phyloP scores from a whole-genome alignment of 2,797 vertebrate genomes.

The Sebastes hubbsi region DNA sequence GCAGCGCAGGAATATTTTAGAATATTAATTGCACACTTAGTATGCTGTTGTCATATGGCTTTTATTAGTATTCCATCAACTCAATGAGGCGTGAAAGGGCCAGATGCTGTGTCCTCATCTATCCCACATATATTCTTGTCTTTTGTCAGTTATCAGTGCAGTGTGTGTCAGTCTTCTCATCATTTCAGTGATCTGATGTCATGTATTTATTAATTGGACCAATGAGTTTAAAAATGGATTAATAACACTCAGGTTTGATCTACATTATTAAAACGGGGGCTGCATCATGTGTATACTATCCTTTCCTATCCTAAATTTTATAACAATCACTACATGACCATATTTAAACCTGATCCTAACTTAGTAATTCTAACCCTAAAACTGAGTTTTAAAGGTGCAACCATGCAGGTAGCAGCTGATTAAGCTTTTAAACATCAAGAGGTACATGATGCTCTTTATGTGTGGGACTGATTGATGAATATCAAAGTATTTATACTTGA shows the following conservation, averaged over 20 bases:
- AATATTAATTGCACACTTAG: slow-evolving; percentile 82
- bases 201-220: slow-evolving; percentile 71
- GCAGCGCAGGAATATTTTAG: slow-evolving; percentile 75
- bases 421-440: neutral
- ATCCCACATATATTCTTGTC: slow-evolving; percentile 44
- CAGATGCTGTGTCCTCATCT: slow-evolving; percentile 75
- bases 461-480: neutral
- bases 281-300: neutral
- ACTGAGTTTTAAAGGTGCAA: neutral
- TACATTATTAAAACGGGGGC: slow-evolving; percentile 2
- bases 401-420: neutral
- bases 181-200: slow-evolving; percentile 46
- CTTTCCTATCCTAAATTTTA: neutral
- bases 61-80: slow-evolving; percentile 85
- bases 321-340: neutral
- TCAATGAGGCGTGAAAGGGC: slow-evolving; percentile 76
- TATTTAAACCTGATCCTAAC: neutral
- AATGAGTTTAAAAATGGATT: slow-evolving; percentile 60
- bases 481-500: neutral
- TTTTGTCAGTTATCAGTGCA: slow-evolving; percentile 54
- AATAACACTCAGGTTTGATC: slow-evolving; percentile 37
- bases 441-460: neutral
- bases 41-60: slow-evolving; percentile 80
- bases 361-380: neutral
- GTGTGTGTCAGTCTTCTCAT: slow-evolving; percentile 49